phyloP scores from a whole-genome alignment of 2,113 vertebrate genomes.

The Pyxicephalus adspersus region DNA sequence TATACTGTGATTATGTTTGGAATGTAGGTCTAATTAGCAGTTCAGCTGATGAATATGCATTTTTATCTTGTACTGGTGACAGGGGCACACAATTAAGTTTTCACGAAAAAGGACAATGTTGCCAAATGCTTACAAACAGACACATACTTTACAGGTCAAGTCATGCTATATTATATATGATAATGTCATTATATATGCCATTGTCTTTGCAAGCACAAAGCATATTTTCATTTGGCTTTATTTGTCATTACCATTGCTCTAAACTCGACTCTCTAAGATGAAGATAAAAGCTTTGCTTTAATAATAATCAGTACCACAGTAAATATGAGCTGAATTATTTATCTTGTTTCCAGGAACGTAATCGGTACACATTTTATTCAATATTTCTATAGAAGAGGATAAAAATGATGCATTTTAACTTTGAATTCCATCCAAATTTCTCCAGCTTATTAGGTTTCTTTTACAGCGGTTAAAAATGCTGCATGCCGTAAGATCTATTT shows the following conservation, averaged over 20 bases:
- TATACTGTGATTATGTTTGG: no score
- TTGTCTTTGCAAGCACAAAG: no score
- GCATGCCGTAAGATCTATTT: conserved; percentile 24
- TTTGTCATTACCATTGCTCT: neutral
- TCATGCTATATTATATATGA: no score
- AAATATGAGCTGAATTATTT: conserved; percentile 40
- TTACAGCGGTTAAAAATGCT: conserved; percentile 41
- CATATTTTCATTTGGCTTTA: neutral
- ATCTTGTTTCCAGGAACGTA: conserved; percentile 27
- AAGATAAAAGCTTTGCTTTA: conserved; percentile 30
- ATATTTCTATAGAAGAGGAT: conserved; percentile 30
- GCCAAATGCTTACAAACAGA: no score
- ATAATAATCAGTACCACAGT: conserved; percentile 17
- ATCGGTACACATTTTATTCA: conserved; percentile 31
- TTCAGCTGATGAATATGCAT: no score
- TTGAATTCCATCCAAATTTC: conserved; percentile 36
- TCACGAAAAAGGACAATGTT: no score
- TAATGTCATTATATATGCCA: no score
- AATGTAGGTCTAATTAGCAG: no score
- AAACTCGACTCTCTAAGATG: neutral
- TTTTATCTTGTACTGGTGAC: no score
- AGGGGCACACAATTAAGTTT: no score
- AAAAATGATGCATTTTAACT: conserved; percentile 42
- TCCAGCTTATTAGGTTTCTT: conserved; percentile 31
- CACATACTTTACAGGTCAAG: no score